These are phyloP conservation scores for Chrysochloris asiatica DNA, from an alignment of 2,113 vertebrate genomes.

Conservation along the genomic window DNA sequence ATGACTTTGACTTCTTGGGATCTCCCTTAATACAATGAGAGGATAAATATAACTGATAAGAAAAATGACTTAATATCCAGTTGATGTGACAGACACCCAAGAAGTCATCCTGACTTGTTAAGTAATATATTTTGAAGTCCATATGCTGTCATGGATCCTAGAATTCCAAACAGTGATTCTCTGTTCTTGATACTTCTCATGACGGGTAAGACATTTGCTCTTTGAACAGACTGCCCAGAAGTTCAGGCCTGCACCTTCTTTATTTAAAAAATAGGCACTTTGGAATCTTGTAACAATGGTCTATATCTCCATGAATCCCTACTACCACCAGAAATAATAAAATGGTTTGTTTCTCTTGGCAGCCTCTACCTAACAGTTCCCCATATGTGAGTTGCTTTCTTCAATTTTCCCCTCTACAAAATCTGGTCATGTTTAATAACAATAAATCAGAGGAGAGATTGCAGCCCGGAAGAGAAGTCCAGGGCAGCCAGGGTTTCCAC, in stretches of 20 bases:
- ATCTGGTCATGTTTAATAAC: conserved; percentile 83
- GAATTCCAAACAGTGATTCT: not conserved
- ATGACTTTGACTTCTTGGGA: not conserved
- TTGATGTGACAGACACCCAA: not conserved
- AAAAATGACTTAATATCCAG: not conserved
- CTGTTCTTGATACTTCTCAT: not conserved
- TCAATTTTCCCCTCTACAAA: conserved; percentile 83
- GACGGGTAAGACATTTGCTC: conserved; percentile 22
- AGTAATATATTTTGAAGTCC: not conserved
- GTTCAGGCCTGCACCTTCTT: not conserved
- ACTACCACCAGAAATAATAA: conserved; percentile 72
- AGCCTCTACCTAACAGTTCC: conserved; percentile 72
- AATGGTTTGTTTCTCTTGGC: conserved; percentile 75
- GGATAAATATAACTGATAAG: not conserved
- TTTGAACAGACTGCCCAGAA: conserved; percentile 9
- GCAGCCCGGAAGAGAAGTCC: conserved; percentile 78
- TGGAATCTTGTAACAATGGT: conserved; percentile 52
- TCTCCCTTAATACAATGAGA: not conserved
- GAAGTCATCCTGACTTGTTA: not conserved
- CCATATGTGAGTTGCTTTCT: conserved; percentile 81
- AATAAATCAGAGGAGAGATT: conserved; percentile 84
- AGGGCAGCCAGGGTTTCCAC: conserved; percentile 80
- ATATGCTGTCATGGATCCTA: not conserved
- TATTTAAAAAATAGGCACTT: not conserved
- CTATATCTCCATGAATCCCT: conserved; percentile 38